Evolutionary conservation across 2,797 vertebrate species (phyloP), one percentile per base, ranked within the genome.

Genomic region (Astyanax mexicanus): DNA sequence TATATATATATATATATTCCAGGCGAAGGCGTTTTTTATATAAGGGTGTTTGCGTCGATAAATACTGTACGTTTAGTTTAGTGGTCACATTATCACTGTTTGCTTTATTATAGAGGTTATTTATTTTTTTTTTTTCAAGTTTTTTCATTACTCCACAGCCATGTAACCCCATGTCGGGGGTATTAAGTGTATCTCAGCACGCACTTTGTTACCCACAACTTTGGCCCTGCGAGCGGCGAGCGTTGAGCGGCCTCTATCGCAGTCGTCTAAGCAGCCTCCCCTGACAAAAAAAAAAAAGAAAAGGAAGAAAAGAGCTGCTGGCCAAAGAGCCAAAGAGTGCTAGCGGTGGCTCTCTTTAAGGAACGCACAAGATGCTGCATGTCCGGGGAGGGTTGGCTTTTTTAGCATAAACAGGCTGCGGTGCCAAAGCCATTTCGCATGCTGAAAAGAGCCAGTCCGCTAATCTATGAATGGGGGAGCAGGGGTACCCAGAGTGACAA

Each of bases 401-500:
- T 90, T 89, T 78, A 86, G 90, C 93, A 91, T 92, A 92, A 93
- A 92, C 91, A 93, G 83, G 83, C 89, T 74, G 86, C 85, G 76
- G 80, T 93, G 92, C 93, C 93, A 94, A 92, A 92, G 89, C 91
- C 90, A 93, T 92, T 92, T 92, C 90, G 86, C 88, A 90, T 88
- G 87, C 89, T 94, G 93, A 94, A 94, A 93, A 88, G 90, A 90
- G 85, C 85, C 89, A 83, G 90, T 91, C 91, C 91, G 86, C 92
- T 94, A 94, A 94, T 94, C 93, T 94, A 91, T 93, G 92, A 93
- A 93, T 93, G 92, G 90, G 86, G 69, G 89, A 88, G 86, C 87
- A 83, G 81, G 89, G 92, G 89, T 92, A 91, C 90, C 92, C 92
- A 83, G 42, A 32, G 90, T 93, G 90, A 94, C 91, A 92, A 94